Percentiles rank a stretch among this genome's conserved stretches.
These are phyloP conservation scores for Temnothorax rugatulus DNA, from an alignment of 2,888 invertebrate genomes.

Conservation along the genomic window DNA sequence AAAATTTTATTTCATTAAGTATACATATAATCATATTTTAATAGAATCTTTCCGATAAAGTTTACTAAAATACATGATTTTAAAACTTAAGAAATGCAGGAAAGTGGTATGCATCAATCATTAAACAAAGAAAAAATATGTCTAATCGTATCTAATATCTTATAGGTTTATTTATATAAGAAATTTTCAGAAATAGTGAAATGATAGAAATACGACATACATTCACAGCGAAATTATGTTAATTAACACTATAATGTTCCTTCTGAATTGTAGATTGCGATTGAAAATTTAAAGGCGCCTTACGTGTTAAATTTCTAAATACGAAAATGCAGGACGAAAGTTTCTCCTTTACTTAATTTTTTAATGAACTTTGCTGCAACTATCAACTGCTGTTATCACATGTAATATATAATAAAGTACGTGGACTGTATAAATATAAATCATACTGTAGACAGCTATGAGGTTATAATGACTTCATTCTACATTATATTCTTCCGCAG, in stretches of 20 bases:
- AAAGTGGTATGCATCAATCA: neutral
- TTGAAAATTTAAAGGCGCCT: neutral
- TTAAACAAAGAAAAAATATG: neutral
- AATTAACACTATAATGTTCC: neutral
- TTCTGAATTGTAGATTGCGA: neutral
- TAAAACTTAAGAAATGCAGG: neutral
- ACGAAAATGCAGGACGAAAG: neutral
- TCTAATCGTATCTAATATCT: neutral
- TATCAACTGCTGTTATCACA: neutral
- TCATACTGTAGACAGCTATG: neutral
- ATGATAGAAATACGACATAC: neutral
- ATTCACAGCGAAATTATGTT: neutral
- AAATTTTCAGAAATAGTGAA: neutral
- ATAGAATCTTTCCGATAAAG: neutral
- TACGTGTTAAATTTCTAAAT: neutral
- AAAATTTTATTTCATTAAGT: neutral
- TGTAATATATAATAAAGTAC: neutral
- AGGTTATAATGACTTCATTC: neutral
- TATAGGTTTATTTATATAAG: neutral
- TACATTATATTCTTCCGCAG: neutral
- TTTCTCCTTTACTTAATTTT: neutral
- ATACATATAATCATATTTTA: neutral
- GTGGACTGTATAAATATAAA: conserved; percentile 5
- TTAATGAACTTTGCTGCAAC: neutral
- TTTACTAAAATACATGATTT: neutral